phyloP scores from a whole-genome alignment of 2,113 vertebrate species.

The Burhinus bistriatus region DNA sequence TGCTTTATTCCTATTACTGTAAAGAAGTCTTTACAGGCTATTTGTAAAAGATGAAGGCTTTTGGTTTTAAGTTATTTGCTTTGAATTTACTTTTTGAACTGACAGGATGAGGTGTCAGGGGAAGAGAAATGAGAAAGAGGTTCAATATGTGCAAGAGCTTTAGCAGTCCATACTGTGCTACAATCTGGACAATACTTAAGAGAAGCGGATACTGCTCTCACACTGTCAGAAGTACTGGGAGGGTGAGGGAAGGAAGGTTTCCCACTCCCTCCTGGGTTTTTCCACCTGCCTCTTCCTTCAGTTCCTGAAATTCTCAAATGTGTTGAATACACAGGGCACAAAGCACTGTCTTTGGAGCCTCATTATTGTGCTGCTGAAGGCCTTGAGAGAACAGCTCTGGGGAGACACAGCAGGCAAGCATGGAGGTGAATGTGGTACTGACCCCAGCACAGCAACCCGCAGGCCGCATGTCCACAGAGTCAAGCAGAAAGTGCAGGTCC shows the following conservation, averaged over 20 bases:
- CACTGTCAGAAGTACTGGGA: background rate
- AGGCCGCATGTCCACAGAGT: background rate
- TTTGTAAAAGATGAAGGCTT: background rate
- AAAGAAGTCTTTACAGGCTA: background rate
- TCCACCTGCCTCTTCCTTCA: background rate
- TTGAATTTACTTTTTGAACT: conserved; percentile 18
- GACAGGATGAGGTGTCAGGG: background rate
- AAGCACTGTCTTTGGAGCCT: background rate
- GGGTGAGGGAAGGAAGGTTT: background rate
- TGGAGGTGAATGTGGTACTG: background rate
- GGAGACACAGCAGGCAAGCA: background rate
- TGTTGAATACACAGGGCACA: background rate
- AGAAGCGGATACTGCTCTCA: background rate
- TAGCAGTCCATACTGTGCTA: background rate
- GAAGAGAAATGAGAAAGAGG: background rate
- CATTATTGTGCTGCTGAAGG: background rate
- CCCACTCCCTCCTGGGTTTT: background rate
- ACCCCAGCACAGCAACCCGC: background rate
- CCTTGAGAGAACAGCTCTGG: background rate
- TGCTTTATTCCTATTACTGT: background rate
- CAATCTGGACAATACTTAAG: background rate
- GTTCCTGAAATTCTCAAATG: background rate
- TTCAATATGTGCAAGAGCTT: background rate
- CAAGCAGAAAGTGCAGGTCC: background rate
- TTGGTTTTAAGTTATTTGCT: background rate